Evolutionary conservation across 2,888 invertebrate genomes (phyloP), one percentile per base, ranked within the genome.

Genomic region (Bombyx huttoni): DNA sequence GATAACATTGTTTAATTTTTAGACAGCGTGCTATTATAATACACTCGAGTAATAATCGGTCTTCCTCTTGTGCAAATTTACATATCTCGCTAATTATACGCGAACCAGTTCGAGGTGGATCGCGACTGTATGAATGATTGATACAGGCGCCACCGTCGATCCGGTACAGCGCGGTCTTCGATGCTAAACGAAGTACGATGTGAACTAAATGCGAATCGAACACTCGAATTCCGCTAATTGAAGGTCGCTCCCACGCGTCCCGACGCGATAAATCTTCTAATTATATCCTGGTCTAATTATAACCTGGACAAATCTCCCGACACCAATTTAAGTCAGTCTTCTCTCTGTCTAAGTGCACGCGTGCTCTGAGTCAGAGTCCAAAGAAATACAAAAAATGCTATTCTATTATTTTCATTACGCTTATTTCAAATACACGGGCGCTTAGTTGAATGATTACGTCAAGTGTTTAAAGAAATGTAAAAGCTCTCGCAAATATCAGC

Each of bases 161-260:
- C 75, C 72, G 77, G 78, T 67, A 70, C 58, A 61, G 56, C 55
- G 60, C 68, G 68, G 68, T 12, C 2, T 40, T 40, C 1, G 8
- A 40, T 7, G 40, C 65, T 61, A 68, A 67, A 73, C 62, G 59
- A 66, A 63, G 69, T 72, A 78, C 70, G 67, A 74, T 56, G 56
- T 58, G 56, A 60, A 66, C 79, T 61, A 68, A 76, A 65, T 63
- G 60, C 67, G 68, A 68, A 73, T 66, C 72, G 62, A 65, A 67
- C 63, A 64, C 60, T 40, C 9, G 58, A 61, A 72, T 71, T 72
- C 72, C 64, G 66, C 63, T 73, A 69, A 75, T 73, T 80, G 81
- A 83, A 84, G 81, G 81, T 76, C 78, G 66, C 76, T 61, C 82
- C 82, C 76, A 84, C 86, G 69, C 73, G 63, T 63, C 64, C 58